Percentiles rank a stretch among this genome's conserved stretches.
phyloP scores from a whole-genome alignment of 2,797 vertebrate genomes.

The Telmatherina bonti region DNA sequence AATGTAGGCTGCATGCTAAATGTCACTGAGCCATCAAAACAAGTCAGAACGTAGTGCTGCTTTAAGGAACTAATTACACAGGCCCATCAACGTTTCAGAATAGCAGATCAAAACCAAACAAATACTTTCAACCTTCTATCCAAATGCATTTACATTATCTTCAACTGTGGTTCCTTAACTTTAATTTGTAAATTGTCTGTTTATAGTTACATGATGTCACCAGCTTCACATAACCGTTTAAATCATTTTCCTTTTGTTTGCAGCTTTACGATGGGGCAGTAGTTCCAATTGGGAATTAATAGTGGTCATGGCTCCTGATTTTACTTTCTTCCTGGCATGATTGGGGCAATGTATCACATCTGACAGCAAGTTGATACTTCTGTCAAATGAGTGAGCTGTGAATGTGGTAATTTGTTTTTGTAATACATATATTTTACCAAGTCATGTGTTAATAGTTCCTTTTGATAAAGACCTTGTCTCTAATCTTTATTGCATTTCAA shows the following conservation, averaged over 20 bases:
- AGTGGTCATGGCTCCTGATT: not conserved
- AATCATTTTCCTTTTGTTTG: not conserved
- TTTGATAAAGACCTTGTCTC: not conserved
- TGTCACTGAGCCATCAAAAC: not conserved
- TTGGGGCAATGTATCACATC: constrained; percentile 12
- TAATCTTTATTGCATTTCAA: not conserved
- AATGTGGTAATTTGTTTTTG: constrained; percentile 8
- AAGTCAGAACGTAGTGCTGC: not conserved
- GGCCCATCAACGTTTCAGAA: not conserved
- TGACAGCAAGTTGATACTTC: constrained; percentile 11
- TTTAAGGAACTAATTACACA: not conserved
- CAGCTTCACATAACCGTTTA: not conserved
- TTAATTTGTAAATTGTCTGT: not conserved
- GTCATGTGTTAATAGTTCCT: not conserved
- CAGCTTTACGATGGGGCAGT: constrained; percentile 1
- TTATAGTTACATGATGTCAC: not conserved
- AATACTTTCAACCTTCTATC: not conserved
- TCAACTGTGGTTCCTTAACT: not conserved
- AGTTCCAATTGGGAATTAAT: not conserved
- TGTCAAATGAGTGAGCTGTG: not conserved
- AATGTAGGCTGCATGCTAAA: not conserved
- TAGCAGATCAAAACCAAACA: not conserved
- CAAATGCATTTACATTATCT: not conserved
- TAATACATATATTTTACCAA: too few relatives aligned
- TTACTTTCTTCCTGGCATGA: constrained; percentile 4